phyloP scores from a whole-genome alignment of 2,797 vertebrate species.

The Rhabdomys pumilio region DNA sequence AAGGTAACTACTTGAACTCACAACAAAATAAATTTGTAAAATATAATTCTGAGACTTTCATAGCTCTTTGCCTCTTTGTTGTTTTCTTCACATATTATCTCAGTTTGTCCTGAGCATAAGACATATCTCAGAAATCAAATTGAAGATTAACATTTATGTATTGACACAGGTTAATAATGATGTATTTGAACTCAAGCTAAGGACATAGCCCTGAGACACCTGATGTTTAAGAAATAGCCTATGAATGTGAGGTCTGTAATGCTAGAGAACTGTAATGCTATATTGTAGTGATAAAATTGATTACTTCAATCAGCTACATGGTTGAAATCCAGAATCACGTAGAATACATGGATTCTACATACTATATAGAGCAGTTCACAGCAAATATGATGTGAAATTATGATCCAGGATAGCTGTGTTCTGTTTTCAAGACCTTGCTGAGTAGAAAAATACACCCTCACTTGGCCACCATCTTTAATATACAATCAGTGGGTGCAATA shows the following conservation, averaged over 20 bases:
- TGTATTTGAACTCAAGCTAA: neutral
- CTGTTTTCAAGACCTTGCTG: neutral
- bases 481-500: neutral
- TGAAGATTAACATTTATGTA: neutral
- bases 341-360: neutral
- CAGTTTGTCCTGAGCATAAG: neutral
- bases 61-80: neutral
- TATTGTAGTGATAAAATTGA: neutral
- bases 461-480: neutral
- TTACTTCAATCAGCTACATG: neutral
- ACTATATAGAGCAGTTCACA: neutral
- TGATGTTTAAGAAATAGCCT: neutral
- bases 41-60: neutral
- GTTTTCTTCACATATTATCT: slow-evolving; percentile 15
- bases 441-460: neutral
- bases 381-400: neutral
- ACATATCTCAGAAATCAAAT: neutral
- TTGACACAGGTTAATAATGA: neutral
- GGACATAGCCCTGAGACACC: neutral
- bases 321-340: neutral
- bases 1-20: slow-evolving; percentile 31
- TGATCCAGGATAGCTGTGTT: neutral
- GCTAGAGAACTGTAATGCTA: neutral
- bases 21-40: neutral
- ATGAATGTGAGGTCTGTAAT: too few relatives aligned